Evolutionary conservation across 2,888 invertebrate species (phyloP).

Genomic region (Ariolimax columbianus): DNA sequence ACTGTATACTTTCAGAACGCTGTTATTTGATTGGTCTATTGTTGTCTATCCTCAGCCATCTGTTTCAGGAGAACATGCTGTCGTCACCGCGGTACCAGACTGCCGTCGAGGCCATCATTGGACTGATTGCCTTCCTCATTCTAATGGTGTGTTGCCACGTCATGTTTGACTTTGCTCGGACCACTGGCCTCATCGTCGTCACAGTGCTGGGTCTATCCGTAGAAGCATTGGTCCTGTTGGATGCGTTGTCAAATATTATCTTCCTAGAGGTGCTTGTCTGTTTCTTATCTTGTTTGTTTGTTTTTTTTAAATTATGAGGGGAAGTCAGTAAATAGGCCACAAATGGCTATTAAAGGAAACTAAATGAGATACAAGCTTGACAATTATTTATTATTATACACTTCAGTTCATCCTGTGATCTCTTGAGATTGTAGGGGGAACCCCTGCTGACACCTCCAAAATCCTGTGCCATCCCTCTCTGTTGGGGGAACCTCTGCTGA

Average conservation of each 20-base stretch:
- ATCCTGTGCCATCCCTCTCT: no score
- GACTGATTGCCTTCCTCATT: slow-evolving; percentile 70
- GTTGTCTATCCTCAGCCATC: slow-evolving; percentile 66
- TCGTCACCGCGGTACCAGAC: slow-evolving; percentile 91
- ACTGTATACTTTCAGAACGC: not conserved
- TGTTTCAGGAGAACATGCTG: slow-evolving; percentile 83
- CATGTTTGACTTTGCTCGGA: slow-evolving; percentile 69
- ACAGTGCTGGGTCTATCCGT: slow-evolving; percentile 79
- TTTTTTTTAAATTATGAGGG: no score
- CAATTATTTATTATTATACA: no score
- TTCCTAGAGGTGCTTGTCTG: slow-evolving; percentile 33
- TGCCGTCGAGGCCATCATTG: slow-evolving; percentile 74
- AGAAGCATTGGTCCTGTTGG: slow-evolving; percentile 76
- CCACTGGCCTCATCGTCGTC: slow-evolving; percentile 75
- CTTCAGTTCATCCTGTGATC: no score
- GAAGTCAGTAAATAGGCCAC: no score
- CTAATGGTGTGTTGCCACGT: slow-evolving; percentile 74
- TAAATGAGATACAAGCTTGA: no score
- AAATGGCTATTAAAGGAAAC: no score
- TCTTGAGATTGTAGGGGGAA: no score
- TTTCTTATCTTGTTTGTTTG: not conserved
- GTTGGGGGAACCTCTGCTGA: no score
- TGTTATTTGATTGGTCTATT: not conserved
- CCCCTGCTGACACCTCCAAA: no score
- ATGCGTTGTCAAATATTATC: slow-evolving; percentile 65